Conservation (phyloP, 2,888 invertebrate genomes). For the Coenonympha arcania region DNA sequence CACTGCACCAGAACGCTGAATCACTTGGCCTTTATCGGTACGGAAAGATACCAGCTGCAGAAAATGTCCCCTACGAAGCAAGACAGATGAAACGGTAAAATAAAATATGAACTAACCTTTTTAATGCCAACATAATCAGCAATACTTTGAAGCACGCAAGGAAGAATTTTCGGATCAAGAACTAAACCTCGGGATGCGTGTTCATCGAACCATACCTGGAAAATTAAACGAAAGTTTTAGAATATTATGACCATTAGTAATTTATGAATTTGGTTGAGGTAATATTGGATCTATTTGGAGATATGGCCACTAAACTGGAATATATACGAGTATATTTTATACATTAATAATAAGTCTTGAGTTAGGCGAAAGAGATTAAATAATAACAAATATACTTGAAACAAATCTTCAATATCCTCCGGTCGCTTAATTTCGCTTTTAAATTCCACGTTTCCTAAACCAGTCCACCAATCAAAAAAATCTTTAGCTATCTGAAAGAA, state of each 20-base stretch:
- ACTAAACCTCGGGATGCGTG: slow-evolving; percentile 60
- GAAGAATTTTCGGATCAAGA: slow-evolving; percentile 58
- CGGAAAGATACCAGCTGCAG: too few relatives aligned
- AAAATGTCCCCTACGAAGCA: too few relatives aligned
- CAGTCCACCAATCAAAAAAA: slow-evolving; percentile 72
- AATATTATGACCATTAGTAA: not conserved
- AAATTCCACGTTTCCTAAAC: slow-evolving; percentile 63
- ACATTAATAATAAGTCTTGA: too few relatives aligned
- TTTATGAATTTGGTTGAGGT: too few relatives aligned
- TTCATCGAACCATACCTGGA: slow-evolving; percentile 68
- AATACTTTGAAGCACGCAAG: slow-evolving; percentile 58
- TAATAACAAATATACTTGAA: slow-evolving; percentile 71
- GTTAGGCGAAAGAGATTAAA: too few relatives aligned
- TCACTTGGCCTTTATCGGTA: too few relatives aligned
- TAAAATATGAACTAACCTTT: too few relatives aligned
- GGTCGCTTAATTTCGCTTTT: slow-evolving; percentile 66
- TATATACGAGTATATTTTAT: too few relatives aligned
- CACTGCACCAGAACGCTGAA: too few relatives aligned
- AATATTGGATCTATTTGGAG: too few relatives aligned
- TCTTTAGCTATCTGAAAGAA: slow-evolving; percentile 66
- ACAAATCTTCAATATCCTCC: slow-evolving; percentile 72
- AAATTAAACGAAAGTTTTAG: not conserved
- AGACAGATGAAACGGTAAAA: too few relatives aligned
- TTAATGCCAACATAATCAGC: slow-evolving; percentile 46
- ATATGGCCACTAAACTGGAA: too few relatives aligned